A percentile compares a stretch with the other conserved stretches of the same genome.
Conservation (phyloP, 2,888 invertebrate genomes). For the Eristalinus aeneus region DNA sequence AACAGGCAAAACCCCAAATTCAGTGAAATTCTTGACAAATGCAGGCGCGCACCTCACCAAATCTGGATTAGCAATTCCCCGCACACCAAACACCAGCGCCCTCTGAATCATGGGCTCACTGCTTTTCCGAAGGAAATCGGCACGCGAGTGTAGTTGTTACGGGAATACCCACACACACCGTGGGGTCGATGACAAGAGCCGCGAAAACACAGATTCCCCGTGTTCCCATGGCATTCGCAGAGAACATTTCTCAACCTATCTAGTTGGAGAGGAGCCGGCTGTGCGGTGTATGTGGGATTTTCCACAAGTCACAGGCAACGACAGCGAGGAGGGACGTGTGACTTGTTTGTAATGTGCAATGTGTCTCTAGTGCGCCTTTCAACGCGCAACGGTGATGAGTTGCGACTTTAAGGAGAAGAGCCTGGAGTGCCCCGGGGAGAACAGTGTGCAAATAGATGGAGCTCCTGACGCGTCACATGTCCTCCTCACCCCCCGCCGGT, state of each 20-base stretch:
- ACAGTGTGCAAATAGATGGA: conserved; percentile 47
- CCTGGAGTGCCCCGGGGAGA: conserved; percentile 29
- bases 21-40: neutral
- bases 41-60: neutral
- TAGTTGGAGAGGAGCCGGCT: conserved; percentile 37
- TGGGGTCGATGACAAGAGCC: conserved; percentile 46
- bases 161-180: conserved; percentile 13
- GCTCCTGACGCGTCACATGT: neutral
- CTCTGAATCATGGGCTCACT: conserved; percentile 8
- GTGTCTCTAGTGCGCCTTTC: conserved; percentile 72
- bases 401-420: conserved; percentile 38
- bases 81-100: neutral
- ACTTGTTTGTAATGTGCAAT: conserved; percentile 65
- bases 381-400: conserved; percentile 61
- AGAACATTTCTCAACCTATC: conserved; percentile 48
- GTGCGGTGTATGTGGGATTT: conserved; percentile 52
- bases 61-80: conserved; percentile 46
- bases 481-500: neutral
- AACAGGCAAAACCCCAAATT: conserved; percentile 30
- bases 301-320: conserved; percentile 30
- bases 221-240: conserved; percentile 46
- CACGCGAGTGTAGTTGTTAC: neutral
- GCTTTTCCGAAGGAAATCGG: neutral
- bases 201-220: conserved; percentile 14
- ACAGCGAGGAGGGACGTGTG: conserved; percentile 45